Evolutionary conservation across 2,888 invertebrate genomes (phyloP), one percentile per base, ranked within the genome.

Genomic region (Pegoplata infirma): DNA sequence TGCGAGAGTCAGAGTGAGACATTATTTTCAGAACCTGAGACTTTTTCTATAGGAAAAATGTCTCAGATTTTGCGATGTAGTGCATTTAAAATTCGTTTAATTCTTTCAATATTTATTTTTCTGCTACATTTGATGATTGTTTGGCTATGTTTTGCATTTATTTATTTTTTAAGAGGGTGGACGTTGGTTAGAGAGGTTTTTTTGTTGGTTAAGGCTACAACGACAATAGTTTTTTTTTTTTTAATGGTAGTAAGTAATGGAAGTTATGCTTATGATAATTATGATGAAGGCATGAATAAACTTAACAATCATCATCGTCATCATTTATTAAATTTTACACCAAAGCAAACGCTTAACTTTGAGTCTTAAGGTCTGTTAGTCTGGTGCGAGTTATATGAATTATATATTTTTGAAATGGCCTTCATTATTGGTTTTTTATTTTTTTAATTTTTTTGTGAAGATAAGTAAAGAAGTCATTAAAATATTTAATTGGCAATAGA

Each of bases 401-500:
- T 32, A 46, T 68, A n/a, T n/a, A 69, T 71, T 53, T 66, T n/a
- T 59, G 61, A 67, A 17, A 53, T 56, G 66, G 72, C 61, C 76
- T 72, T 76, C 49, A 56, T 67, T 49, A 51, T 49, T 51, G 49
- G 14, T 44, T 10, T 58, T 46, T 59, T 59, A 6, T 47, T 51
- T 12, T 23, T 8, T 12, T 8, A 5, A 7, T 46, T n/a, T 44
- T 8, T 40, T 14, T 47, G 17, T 49, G 28, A 55, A 36, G 61
- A 51, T 36, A 63, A 23, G 44, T 73, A 68, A 77, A 77, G 47
- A 73, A 77, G 77, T 77, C 63, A 77, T 77, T 77, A 73, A 68
- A 77, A 21, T 36, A 44, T 67, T 49, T 55, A 51, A 63, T 63
- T 63, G 63, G 63, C 49, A 63, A 25, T 36, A 47, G 14, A 12